A percentile compares a stretch with the other conserved stretches of the same genome.
These are phyloP conservation scores for Genyomyrus donnyi DNA, from an alignment of 2,113 vertebrate species.

Conservation along the genomic window DNA sequence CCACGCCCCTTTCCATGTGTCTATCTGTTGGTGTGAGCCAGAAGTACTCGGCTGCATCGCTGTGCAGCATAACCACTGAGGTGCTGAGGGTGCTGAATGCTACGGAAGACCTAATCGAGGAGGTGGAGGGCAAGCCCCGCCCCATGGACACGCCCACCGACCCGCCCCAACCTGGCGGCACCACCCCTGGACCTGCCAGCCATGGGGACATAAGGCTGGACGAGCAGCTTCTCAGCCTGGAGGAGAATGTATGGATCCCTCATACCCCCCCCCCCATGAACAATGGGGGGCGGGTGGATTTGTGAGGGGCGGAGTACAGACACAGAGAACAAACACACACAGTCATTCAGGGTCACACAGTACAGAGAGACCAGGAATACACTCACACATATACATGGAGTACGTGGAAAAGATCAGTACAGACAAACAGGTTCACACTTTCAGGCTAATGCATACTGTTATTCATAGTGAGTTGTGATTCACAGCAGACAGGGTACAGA, in stretches of 20 bases:
- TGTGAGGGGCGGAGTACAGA: neutral
- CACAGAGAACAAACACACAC: neutral
- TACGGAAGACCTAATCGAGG: constrained; percentile 91
- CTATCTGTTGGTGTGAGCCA: constrained; percentile 49
- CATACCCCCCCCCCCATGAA: neutral
- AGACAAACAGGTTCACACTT: neutral
- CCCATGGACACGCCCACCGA: constrained; percentile 46
- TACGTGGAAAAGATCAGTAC: neutral
- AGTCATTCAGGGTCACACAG: neutral
- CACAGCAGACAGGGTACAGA: neutral
- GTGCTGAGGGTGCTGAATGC: constrained; percentile 92
- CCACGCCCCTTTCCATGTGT: neutral
- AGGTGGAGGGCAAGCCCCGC: constrained; percentile 58
- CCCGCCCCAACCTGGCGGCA: neutral
- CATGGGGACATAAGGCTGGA: constrained; percentile 71
- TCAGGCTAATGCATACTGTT: neutral
- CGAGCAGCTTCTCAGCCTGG: constrained; percentile 84
- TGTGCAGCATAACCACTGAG: constrained; percentile 97
- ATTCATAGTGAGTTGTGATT: neutral
- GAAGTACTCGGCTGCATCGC: constrained; percentile 92
- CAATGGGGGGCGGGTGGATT: neutral
- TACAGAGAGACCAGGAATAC: neutral
- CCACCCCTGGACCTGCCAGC: constrained; percentile 61
- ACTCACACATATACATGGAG: no score
- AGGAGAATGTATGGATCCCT: constrained; percentile 83